Conservation (phyloP, 2,797 vertebrate species). For the Leptatherina wallacei region DNA sequence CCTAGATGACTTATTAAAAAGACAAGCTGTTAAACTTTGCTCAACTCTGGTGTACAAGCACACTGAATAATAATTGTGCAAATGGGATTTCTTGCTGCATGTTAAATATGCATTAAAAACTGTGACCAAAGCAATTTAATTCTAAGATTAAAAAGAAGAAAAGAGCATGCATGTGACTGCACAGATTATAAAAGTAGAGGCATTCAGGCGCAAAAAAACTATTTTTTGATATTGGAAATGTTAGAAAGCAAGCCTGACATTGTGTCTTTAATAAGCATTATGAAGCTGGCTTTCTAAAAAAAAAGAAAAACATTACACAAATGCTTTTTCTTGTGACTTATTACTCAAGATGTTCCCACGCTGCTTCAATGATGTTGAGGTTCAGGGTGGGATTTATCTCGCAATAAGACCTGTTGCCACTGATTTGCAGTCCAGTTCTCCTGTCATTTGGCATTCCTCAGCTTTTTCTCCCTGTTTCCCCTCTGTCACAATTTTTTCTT, state of each 20-base stretch:
- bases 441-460: neutral
- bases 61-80: slow-evolving; percentile 18
- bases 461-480: neutral
- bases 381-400: neutral
- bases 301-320: neutral
- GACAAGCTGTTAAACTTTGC: neutral
- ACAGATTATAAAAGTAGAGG: slow-evolving; percentile 1
- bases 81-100: slow-evolving; percentile 9
- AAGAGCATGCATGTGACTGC: neutral
- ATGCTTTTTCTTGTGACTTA: neutral
- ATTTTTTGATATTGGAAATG: neutral
- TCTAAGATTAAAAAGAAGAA: neutral
- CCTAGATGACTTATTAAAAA: neutral
- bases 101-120: slow-evolving; percentile 11
- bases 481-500: neutral
- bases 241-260: neutral
- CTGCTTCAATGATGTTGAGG: neutral
- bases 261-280: neutral
- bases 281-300: neutral
- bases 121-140: slow-evolving; percentile 10
- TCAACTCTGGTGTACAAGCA: slow-evolving; percentile 9
- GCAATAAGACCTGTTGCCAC: neutral
- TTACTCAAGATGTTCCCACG: neutral
- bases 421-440: neutral
- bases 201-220: neutral